These are phyloP conservation scores for Corythaeola cristata DNA, from an alignment of 2,113 vertebrate genomes.

Conservation along the genomic window DNA sequence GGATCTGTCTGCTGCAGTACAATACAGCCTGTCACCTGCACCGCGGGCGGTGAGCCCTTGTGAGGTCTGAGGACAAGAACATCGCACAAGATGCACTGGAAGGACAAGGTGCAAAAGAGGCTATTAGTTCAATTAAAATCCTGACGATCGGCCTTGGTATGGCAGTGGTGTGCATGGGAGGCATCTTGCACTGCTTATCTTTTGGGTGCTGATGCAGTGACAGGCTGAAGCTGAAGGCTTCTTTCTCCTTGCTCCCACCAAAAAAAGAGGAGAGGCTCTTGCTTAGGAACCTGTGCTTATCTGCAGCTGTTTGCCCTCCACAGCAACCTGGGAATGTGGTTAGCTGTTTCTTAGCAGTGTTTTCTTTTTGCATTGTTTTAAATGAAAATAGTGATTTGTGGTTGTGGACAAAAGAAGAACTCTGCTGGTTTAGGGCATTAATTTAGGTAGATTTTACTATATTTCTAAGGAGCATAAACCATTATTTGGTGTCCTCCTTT, in stretches of 20 bases:
- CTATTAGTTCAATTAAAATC: not conserved
- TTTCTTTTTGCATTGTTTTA: not conserved
- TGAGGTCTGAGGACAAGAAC: not conserved
- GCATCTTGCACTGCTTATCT: not conserved
- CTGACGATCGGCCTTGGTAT: accelerated
- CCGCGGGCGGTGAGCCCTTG: not conserved
- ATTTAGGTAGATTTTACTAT: not conserved
- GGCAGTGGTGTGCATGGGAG: accelerated
- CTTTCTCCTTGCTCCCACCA: not conserved
- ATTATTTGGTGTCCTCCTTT: not conserved
- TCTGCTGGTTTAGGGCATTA: not conserved
- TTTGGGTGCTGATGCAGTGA: not conserved
- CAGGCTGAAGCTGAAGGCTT: not conserved
- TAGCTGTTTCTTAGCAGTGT: not conserved
- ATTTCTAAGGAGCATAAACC: not conserved
- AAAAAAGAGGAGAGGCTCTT: not conserved
- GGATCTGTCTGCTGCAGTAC: not conserved
- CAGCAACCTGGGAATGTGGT: not conserved
- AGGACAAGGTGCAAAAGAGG: not conserved
- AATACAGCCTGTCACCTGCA: not conserved
- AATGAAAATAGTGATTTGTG: not conserved
- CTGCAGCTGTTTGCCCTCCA: not conserved
- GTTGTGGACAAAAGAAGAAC: not conserved
- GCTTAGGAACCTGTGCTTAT: not conserved
- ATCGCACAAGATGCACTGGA: not conserved